Base-by-base conservation (phyloP, 2,888 invertebrate species). In the Palloptera scutellata region DNA sequence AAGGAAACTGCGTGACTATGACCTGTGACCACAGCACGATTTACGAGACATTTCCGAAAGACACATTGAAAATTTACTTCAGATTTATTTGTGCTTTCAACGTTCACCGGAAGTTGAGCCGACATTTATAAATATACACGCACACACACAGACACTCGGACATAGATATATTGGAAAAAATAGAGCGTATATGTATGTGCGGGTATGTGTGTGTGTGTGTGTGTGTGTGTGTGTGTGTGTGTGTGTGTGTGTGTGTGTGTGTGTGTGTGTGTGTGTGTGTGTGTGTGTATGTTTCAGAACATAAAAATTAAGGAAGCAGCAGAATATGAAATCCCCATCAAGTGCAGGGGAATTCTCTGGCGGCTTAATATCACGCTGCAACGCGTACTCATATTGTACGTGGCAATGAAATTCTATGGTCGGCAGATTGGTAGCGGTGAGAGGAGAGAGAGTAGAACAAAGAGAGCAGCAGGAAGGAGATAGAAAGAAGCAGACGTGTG, bases 41-140 rank as follows among this genome's bases (percentile, higher is more conserved):
- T 82, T 81, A 81, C 81, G 81, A 81, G 76, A 75, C 79, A 76
- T 79, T 77, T 79, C 79, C 78, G 73, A 74, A 79, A 79, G 79
- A 79, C 80, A 76, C 76, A 78, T 79, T 76, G 78, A 79, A 78
- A 79, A 79, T 76, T 76, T 76, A 78, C 76, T 75, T 70, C 77
- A 78, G 78, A 80, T 81, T 79, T 82, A 80, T 82, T 77, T 76
- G 77, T 77, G 77, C 72, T 67, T 66, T 70, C 72, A 72, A 65
- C 15, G 66, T 66, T 66, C 64, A 52, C 64, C 42, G 17, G 58
- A 41, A 60, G 13, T 57, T 42, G 30, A 30, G 30, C 30, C 30
- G 30, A 30, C 30, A 30, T 30, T 4, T 30, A 30, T 30, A 30
- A 30, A 15, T 61, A 64, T 30, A 41, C 20, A 40, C 54, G 17